Percentiles rank a stretch among this genome's conserved stretches.
Conservation (phyloP, 2,113 vertebrate genomes). For the Ceyx melanurus region DNA sequence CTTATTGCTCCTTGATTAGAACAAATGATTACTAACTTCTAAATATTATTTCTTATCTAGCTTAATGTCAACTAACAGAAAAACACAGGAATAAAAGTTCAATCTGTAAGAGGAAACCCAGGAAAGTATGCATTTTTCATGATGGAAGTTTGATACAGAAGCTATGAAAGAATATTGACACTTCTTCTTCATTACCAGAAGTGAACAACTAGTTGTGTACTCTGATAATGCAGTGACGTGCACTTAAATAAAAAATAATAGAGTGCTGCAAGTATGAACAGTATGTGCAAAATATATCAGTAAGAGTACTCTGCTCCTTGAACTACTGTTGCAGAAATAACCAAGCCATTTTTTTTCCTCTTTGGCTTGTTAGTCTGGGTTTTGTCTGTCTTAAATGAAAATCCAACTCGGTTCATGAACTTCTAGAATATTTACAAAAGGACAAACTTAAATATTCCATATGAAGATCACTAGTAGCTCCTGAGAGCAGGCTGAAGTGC, state of each 20-base stretch:
- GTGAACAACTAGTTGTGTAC: background rate
- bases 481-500: background rate
- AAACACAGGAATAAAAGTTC: background rate
- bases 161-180: background rate
- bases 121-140: background rate
- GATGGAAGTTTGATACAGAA: background rate
- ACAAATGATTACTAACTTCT: background rate
- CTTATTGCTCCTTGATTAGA: background rate
- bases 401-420: background rate
- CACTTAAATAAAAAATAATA: background rate
- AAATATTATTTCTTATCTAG: background rate
- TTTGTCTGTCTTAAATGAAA: background rate
- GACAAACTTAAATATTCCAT: background rate
- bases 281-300: background rate
- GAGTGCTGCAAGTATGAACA: background rate
- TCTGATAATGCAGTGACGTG: background rate
- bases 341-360: accelerated
- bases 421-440: background rate
- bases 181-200: background rate
- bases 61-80: background rate
- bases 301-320: background rate
- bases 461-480: background rate
- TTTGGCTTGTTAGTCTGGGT: background rate
- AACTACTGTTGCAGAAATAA: background rate
- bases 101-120: background rate